Evolutionary conservation across 2,888 invertebrate species (phyloP).

Genomic region (Baronia brevicornis): DNA sequence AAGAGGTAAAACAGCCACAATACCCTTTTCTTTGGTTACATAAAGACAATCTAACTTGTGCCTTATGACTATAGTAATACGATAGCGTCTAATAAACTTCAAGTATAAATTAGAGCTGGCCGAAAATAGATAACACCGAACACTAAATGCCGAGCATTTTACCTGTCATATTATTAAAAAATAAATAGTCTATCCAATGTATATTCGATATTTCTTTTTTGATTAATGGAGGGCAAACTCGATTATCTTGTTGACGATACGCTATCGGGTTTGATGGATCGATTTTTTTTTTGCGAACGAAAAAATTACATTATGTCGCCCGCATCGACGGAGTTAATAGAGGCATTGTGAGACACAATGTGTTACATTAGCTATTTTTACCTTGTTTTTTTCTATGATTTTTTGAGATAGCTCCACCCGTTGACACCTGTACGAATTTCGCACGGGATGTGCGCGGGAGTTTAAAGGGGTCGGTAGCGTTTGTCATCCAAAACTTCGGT

Average conservation of each 20-base stretch:
- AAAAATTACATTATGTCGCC: conserved; percentile 42
- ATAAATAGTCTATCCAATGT: conserved; percentile 53
- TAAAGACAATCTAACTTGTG: conserved; percentile 17
- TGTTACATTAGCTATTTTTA: conserved; percentile 37
- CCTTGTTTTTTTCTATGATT: conserved; percentile 18
- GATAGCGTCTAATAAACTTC: conserved; percentile 3
- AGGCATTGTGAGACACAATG: conserved; percentile 27
- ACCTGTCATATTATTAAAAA: conserved; percentile 72
- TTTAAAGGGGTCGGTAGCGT: conserved; percentile 18
- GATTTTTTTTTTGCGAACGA: conserved; percentile 29
- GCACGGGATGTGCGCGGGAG: conserved; percentile 27
- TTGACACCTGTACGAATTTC: conserved; percentile 55
- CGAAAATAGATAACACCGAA: conserved; percentile 41
- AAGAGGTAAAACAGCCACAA: conserved; percentile 46
- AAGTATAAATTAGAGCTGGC: not conserved
- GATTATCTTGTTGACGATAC: conserved; percentile 61
- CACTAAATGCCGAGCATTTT: conserved; percentile 71
- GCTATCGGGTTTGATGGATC: conserved; percentile 34
- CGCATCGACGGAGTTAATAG: conserved; percentile 33
- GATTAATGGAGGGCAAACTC: conserved; percentile 62
- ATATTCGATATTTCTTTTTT: conserved; percentile 66
- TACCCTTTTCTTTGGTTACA: conserved; percentile 5
- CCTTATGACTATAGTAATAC: conserved; percentile 17
- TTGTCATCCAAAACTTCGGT: conserved; percentile 29
- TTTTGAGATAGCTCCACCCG: conserved; percentile 43